Percentiles rank a stretch among this genome's conserved stretches.
These are phyloP conservation scores for Drosophila anomalata DNA, from an alignment of 2,888 invertebrate genomes.

Conservation along the genomic window DNA sequence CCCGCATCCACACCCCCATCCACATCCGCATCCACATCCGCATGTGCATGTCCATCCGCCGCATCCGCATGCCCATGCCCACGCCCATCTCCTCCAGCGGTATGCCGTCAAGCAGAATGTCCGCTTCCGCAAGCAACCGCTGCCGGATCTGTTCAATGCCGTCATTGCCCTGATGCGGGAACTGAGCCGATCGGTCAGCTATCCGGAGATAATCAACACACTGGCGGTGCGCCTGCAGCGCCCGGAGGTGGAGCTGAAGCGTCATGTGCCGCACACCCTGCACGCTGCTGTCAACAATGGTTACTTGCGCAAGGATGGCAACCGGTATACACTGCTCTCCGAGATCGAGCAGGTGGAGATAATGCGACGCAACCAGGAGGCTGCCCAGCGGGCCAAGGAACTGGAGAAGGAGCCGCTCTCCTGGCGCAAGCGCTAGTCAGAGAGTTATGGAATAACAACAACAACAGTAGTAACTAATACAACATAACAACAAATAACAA, in stretches of 20 bases:
- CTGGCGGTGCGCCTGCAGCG: slow-evolving; percentile 54
- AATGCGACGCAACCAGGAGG: slow-evolving; percentile 55
- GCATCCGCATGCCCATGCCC: not conserved
- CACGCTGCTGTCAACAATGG: slow-evolving; percentile 59
- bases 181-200: slow-evolving; percentile 57
- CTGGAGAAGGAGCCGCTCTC: slow-evolving; percentile 64
- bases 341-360: slow-evolving; percentile 58
- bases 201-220: slow-evolving; percentile 54
- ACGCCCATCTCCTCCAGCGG: not conserved
- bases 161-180: slow-evolving; percentile 51
- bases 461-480: not conserved
- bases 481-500: not conserved
- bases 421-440: slow-evolving; percentile 64
- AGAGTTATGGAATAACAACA: too few relatives aligned
- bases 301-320: slow-evolving; percentile 59
- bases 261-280: slow-evolving; percentile 57
- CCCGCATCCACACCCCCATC: not conserved
- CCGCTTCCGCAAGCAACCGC: slow-evolving; percentile 28
- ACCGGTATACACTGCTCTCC: slow-evolving; percentile 53
- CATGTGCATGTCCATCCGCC: not conserved
- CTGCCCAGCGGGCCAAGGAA: slow-evolving; percentile 64
- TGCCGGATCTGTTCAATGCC: slow-evolving; percentile 51
- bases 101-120: not conserved
- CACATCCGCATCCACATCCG: not conserved
- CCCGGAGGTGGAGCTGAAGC: slow-evolving; percentile 58